Base-by-base conservation (phyloP, 2,113 vertebrate species). In the Xerus inauris region DNA sequence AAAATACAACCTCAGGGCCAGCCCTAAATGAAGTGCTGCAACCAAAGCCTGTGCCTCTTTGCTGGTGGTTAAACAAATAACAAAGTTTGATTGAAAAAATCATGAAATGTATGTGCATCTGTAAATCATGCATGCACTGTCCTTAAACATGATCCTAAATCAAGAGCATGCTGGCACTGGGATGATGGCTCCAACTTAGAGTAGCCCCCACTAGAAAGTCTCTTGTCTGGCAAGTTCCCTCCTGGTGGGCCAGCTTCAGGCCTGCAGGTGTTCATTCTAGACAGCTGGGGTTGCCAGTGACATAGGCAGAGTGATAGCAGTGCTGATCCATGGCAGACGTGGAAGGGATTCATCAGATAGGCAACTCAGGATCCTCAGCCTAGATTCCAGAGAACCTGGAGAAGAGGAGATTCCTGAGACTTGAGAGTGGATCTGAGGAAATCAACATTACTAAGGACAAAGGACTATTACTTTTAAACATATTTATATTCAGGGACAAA, bases 401-500 rank as follows among this genome's bases (percentile, higher is more conserved):
- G 1, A 8, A n/a, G 14, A 57, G 38, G 67, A 51, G n/a, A 65
- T n/a, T 67, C 42, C 3, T 5, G 65, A 47, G 40, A 13, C 49
- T 5, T 24, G 45, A 57, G 32, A 40, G 26, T 67, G 7, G 13
- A 69, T 32, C 51, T 40, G 12, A 47, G 35, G 67, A 76, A 51
- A 24, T 82, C 47, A 47, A 0, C 65, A 67, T 54, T 82, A 57
- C 47, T 49, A 9, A 35, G 45, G 87, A 79, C 20, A 64, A 26
- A 90, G 59, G 57, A 11, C 9, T 51, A 0, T 17, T 2, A 62
- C 8, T 81, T 92, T 6, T 26, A 10, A n/a, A 64, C 22, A 5
- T 28, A 1, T 2, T 3, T 13, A 1, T 22, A 40, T 71, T 64
- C 7, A 30, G 57, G 51, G 22, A 2, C n/a, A 65, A 35, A 1